Evolutionary conservation across 1,140 invertebrate species (phyloP).

Genomic region (Monochamus saltuarius): DNA sequence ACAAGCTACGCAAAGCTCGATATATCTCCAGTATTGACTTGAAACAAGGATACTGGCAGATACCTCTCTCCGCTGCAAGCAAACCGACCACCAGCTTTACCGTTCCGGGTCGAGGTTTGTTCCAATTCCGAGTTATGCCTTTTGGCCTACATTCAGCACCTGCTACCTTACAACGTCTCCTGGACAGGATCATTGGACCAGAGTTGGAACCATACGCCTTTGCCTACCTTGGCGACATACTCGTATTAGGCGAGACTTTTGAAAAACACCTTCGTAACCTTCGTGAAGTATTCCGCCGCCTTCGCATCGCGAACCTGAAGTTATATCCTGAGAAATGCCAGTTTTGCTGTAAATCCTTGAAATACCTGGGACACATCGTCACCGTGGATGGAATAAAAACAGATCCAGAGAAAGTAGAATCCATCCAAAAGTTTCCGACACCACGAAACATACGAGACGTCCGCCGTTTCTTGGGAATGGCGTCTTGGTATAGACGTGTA

Average conservation of each 20-base stretch:
- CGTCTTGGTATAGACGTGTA: conserved; percentile 50
- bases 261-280: background rate
- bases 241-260: conserved; percentile 16
- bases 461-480: conserved; percentile 38
- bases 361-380: background rate
- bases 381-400: background rate
- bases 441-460: background rate
- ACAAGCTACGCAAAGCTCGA: background rate
- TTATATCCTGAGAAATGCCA: background rate
- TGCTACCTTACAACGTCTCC: conserved; percentile 48
- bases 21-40: conserved; percentile 14
- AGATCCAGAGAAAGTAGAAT: background rate
- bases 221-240: conserved; percentile 44
- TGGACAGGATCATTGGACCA: conserved; percentile 39
- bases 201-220: conserved; percentile 28
- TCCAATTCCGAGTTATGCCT: conserved; percentile 41
- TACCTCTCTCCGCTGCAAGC: conserved; percentile 29
- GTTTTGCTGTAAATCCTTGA: background rate
- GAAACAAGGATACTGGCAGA: conserved; percentile 44
- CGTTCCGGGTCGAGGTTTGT: background rate
- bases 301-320: background rate
- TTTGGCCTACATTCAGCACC: conserved; percentile 51
- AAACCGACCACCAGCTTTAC: conserved; percentile 10
- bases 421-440: background rate
- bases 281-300: no score